A percentile compares a stretch with the other conserved stretches of the same genome.
phyloP scores from a whole-genome alignment of 2,797 vertebrate genomes.

The Pseudochirops corinnae region DNA sequence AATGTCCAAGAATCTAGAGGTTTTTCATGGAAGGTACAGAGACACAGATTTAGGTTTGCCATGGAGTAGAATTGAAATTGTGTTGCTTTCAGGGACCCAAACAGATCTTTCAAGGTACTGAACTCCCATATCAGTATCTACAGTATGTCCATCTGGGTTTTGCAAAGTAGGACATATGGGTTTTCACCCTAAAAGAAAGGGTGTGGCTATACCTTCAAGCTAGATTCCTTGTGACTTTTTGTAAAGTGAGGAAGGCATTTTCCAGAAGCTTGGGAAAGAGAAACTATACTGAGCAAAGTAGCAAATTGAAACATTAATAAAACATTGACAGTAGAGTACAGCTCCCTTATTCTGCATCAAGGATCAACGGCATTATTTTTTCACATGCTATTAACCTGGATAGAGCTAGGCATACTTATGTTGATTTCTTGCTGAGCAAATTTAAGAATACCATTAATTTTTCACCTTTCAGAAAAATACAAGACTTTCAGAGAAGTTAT shows the following conservation, averaged over 20 bases:
- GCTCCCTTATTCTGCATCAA: constrained; percentile 16
- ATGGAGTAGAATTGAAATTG: not conserved
- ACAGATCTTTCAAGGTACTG: not conserved
- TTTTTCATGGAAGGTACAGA: not conserved
- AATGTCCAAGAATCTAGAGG: not conserved
- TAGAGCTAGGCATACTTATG: constrained; percentile 23
- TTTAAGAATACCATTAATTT: constrained; percentile 49
- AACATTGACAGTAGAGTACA: constrained; percentile 16
- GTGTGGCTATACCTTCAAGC: constrained; percentile 37
- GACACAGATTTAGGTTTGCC: not conserved
- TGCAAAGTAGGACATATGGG: constrained; percentile 50
- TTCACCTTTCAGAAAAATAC: constrained; percentile 20
- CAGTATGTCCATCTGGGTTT: constrained; percentile 31
- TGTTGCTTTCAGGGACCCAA: constrained; percentile 27
- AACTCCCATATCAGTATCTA: constrained; percentile 8
- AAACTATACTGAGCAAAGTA: constrained; percentile 22
- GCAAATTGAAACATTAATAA: constrained; percentile 40
- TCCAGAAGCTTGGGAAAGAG: constrained; percentile 33
- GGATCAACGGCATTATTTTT: constrained; percentile 18
- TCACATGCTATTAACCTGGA: constrained; percentile 18
- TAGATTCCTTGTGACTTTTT: constrained; percentile 25
- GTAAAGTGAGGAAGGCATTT: constrained; percentile 34
- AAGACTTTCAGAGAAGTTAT: constrained; percentile 16
- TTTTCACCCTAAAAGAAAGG: constrained; percentile 35
- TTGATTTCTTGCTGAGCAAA: constrained; percentile 24